Evolutionary conservation across 2,113 vertebrate genomes (phyloP), one percentile per base, ranked within the genome.

Genomic region (Larimichthys crocea): DNA sequence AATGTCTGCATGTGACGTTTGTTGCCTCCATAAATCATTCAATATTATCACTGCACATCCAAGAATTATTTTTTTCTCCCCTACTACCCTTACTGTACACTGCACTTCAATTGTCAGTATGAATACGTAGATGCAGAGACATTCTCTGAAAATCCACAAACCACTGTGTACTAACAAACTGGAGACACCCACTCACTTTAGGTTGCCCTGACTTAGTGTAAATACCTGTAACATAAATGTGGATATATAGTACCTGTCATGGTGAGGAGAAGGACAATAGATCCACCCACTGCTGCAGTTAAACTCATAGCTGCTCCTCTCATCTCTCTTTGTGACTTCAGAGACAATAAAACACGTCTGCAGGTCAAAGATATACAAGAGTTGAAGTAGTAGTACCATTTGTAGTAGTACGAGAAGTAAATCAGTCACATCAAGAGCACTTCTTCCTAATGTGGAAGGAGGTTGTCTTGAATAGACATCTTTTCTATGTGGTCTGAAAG

Each of bases 221-320:
- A 31, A 31, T 12, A 3, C 17, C 14, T 22, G 0, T 2, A 50
- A 11, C n/a, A 3, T 55, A n/a, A 56, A 55, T n/a, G 35, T 55
- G 11, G 42, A 17, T 57, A 8, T 46, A 6, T 4, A 35, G 17
- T 57, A 76, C 74, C 74, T 66, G 40, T 5, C 10, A 48, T 0
- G 22, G 52, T 49, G 9, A 76, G 52, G 46, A 76, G 74, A 20
- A 76, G 46, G 42, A 67, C 42, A 3, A 59, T 5, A 6, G 66
- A 56, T 31, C 62, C 40, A n/a, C 49, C 20, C 3, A 14, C 24
- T 61, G 69, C 52, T 26, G 52, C 35, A 26, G 35, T 56, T 65
- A 29, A 76, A 56, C 24, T 48, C 72, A 63, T 53, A 12, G 72
- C 48, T 42, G 59, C 72, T 74, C n/a, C 1, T 74, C 26, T 35